Conservation (phyloP, 2,888 invertebrate species). For the Electrophaes corylata region DNA sequence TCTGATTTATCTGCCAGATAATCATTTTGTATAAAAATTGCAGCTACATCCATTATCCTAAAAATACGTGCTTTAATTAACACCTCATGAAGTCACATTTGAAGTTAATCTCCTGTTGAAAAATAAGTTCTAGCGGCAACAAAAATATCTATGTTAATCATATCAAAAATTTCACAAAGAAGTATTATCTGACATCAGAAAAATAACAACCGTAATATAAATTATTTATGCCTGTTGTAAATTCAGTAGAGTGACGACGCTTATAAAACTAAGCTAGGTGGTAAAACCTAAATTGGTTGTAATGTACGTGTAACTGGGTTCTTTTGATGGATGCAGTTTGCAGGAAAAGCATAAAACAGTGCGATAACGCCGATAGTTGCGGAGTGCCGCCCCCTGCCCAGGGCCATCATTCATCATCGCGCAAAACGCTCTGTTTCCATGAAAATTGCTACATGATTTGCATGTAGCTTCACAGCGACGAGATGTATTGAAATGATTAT, state of each 20-base stretch:
- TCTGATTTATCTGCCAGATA: too few relatives aligned
- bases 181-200: constrained; percentile 62
- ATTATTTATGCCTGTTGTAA: constrained; percentile 56
- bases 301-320: constrained; percentile 36
- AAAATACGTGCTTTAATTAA: constrained; percentile 36
- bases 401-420: constrained; percentile 54
- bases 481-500: constrained; percentile 48
- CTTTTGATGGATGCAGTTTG: constrained; percentile 55
- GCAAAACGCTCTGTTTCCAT: constrained; percentile 53
- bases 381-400: constrained; percentile 45
- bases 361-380: constrained; percentile 59
- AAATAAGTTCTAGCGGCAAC: constrained; percentile 61
- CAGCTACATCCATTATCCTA: constrained; percentile 38
- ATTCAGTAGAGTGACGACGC: constrained; percentile 48
- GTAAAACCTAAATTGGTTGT: constrained; percentile 53
- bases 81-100: constrained; percentile 48
- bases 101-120: constrained; percentile 65
- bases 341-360: constrained; percentile 57
- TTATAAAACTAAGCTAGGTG: constrained; percentile 49
- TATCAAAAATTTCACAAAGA: constrained; percentile 64
- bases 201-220: constrained; percentile 62
- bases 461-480: constrained; percentile 50
- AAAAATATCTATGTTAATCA: constrained; percentile 65
- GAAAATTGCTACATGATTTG: constrained; percentile 60
- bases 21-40: constrained; percentile 25